A percentile compares a stretch with the other conserved stretches of the same genome.
These are phyloP conservation scores for Drosophila ustulata DNA, from an alignment of 2,888 invertebrate genomes.

Conservation along the genomic window DNA sequence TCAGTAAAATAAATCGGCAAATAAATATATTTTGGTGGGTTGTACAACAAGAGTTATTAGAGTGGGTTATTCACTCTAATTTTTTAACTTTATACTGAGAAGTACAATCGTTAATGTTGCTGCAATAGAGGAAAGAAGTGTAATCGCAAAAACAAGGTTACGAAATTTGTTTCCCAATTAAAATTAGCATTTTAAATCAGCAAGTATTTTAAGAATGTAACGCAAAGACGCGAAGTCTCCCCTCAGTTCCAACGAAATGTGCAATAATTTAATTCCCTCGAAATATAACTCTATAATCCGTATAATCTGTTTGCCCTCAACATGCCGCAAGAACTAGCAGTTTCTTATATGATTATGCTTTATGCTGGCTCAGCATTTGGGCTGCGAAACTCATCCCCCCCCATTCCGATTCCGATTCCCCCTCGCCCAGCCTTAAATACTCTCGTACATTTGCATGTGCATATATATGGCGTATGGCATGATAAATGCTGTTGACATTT, in stretches of 20 bases:
- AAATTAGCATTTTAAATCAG: background rate
- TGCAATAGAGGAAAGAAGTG: too few species aligned
- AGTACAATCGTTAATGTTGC: too few species aligned
- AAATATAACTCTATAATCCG: constrained; percentile 41
- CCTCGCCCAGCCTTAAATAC: background rate
- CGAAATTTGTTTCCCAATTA: background rate
- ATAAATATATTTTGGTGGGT: too few species aligned
- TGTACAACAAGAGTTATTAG: too few species aligned
- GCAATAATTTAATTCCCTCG: background rate
- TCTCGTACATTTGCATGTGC: background rate
- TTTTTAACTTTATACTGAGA: too few species aligned
- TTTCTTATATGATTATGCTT: constrained; percentile 49
- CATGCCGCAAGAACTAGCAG: constrained; percentile 20
- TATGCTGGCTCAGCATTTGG: constrained; percentile 46
- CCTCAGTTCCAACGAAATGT: background rate
- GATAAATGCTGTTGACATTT: constrained; percentile 79
- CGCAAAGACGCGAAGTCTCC: background rate
- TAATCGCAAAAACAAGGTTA: too few species aligned
- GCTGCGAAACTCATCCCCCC: constrained; percentile 16
- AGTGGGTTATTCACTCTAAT: too few species aligned
- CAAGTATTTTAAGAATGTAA: background rate
- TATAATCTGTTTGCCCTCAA: constrained; percentile 35
- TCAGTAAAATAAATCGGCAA: too few species aligned
- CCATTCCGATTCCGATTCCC: too few species aligned
- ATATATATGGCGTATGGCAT: constrained; percentile 35